phyloP scores from a whole-genome alignment of 2,888 invertebrate genomes.

The Deilephila elpenor region DNA sequence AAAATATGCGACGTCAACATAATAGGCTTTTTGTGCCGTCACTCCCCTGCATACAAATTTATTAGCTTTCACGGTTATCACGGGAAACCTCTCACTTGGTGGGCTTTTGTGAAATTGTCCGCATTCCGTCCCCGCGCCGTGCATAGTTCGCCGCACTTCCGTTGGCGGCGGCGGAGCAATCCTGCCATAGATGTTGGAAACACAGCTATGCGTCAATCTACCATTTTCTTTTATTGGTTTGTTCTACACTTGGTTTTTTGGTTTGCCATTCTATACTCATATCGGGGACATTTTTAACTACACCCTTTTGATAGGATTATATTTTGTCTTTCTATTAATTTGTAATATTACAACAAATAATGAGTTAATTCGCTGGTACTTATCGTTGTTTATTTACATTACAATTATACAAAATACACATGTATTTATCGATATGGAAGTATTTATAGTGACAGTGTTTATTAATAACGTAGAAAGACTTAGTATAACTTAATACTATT shows the following conservation, averaged over 20 bases:
- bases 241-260: conserved; percentile 34
- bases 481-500: not conserved
- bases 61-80: conserved; percentile 76
- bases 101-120: conserved; percentile 76
- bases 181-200: conserved; percentile 65
- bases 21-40: conserved; percentile 68
- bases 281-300: not conserved
- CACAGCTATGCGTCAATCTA: conserved; percentile 58
- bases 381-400: no score
- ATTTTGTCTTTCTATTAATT: not conserved
- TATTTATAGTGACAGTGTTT: not conserved
- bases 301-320: not conserved
- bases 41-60: conserved; percentile 70
- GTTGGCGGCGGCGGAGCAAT: conserved; percentile 59
- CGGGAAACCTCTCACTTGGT: conserved; percentile 73
- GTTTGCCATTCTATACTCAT: not conserved
- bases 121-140: conserved; percentile 68
- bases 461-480: not conserved
- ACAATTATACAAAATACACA: not conserved
- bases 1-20: conserved; percentile 33
- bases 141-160: conserved; percentile 70
- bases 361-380: not conserved
- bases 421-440: not conserved
- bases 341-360: not conserved
- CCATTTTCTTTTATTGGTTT: conserved; percentile 46